A percentile compares a stretch with the other conserved stretches of the same genome.
These are phyloP conservation scores for Gyrodactylus bullatarudis DNA, from an alignment of 1,140 invertebrate genomes.

Conservation along the genomic window DNA sequence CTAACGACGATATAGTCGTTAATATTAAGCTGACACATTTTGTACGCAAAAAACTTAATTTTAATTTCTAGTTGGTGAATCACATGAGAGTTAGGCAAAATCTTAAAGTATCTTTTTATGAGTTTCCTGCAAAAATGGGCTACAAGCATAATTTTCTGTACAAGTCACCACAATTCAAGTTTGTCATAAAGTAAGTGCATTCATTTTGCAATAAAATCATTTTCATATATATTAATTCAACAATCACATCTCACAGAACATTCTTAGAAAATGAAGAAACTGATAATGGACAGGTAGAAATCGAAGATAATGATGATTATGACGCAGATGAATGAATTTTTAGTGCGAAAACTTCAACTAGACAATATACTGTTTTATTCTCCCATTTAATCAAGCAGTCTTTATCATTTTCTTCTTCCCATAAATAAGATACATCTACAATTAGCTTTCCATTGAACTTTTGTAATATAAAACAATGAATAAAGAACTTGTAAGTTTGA, in stretches of 20 bases:
- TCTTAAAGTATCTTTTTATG: background rate
- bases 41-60: background rate
- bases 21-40: background rate
- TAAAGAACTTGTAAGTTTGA: background rate
- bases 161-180: background rate
- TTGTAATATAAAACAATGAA: background rate
- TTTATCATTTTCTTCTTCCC: background rate
- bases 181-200: background rate
- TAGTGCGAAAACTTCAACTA: background rate
- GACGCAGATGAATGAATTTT: background rate
- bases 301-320: background rate
- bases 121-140: background rate
- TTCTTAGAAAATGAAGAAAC: background rate
- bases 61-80: background rate
- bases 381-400: background rate
- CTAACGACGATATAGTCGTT: background rate
- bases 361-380: background rate
- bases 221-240: background rate
- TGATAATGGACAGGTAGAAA: background rate
- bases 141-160: background rate
- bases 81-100: background rate
- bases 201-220: background rate
- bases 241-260: background rate
- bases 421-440: background rate
- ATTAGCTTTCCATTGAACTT: background rate